phyloP scores from a whole-genome alignment of 2,888 invertebrate species.

The Cryptophagus acutangulus region DNA sequence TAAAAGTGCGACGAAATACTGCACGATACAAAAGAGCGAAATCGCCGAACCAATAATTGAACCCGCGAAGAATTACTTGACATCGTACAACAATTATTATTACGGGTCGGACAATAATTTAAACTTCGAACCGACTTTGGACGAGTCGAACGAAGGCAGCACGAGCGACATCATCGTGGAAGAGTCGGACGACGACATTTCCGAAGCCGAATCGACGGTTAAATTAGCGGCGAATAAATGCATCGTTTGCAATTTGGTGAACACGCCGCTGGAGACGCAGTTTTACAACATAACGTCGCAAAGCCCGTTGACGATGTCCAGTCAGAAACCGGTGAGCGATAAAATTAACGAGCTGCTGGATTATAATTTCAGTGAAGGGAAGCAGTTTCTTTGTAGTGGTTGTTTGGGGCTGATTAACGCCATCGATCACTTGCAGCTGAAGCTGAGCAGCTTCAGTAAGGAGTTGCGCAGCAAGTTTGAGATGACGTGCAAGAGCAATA shows the following conservation, averaged over 20 bases:
- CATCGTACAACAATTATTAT: background rate
- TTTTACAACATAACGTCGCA: conserved; percentile 43
- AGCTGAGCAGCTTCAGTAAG: conserved; percentile 37
- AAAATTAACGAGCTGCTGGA: conserved; percentile 27
- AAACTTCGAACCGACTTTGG: conserved; percentile 11
- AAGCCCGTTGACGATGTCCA: conserved; percentile 44
- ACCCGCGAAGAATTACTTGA: background rate
- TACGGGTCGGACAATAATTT: background rate
- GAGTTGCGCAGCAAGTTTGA: conserved; percentile 39
- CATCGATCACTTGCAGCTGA: conserved; percentile 45
- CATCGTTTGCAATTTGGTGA: conserved; percentile 41
- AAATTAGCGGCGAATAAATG: conserved; percentile 36
- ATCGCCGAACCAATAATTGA: conserved; percentile 9
- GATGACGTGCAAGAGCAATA: conserved; percentile 32
- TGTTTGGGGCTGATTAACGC: conserved; percentile 46
- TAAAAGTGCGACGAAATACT: conserved; percentile 28
- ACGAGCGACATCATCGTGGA: conserved; percentile 47
- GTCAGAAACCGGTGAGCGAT: conserved; percentile 40
- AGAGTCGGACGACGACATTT: conserved; percentile 42
- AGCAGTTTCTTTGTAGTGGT: conserved; percentile 41
- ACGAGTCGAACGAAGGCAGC: conserved; percentile 33
- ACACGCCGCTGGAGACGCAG: conserved; percentile 39
- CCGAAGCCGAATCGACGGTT: conserved; percentile 28
- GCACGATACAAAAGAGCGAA: conserved; percentile 15
- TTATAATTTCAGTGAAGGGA: conserved; percentile 13